Base-by-base conservation (phyloP, 2,113 vertebrate genomes). In the Etheostoma cragini region DNA sequence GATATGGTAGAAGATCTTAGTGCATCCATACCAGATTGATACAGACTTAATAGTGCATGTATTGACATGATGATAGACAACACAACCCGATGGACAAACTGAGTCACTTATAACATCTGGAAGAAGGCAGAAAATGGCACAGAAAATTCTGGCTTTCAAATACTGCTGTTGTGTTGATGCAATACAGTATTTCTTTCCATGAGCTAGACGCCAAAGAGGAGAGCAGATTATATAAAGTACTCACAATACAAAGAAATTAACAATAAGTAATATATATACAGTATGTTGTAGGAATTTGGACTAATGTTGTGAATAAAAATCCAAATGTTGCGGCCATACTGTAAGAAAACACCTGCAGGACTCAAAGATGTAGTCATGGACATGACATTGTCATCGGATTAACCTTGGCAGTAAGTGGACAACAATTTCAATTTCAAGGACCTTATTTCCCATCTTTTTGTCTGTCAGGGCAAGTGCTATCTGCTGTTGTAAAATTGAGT, bases 371-470 rank as follows among this genome's bases (percentile, higher is more conserved):
- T 58, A 19, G 42, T 17, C 58, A 70, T 19, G 58, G 17, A 45
- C 52, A 30, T 30, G 30, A 30, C 30, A 30, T 30, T 30, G 4
- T 30, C 30, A 30, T 30, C 30, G 30, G 30, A 30, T 46, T 33
- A 83, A 77, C 26, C 15, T 71, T 66, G 61, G 19, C 15, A 16
- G n/a, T 26, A 52, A 63, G 35, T 50, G 21, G 21, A 75, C 42
- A 72, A 70, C 53, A 75, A 46, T 78, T 54, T 8, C 24, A 14
- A 30, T 30, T 30, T 30, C 30, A 30, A 30, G 30, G 30, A 30
- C 30, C 30, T 30, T 30, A 30, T 30, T 30, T 30, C 30, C 3
- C 30, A 30, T 30, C 30, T 30, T 2, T 30, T 30, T n/a, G n/a
- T n/a, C n/a, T n/a, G n/a, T n/a, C n/a, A n/a, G n/a, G n/a, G n/a